Conservation (phyloP, 1,140 invertebrate species). For the Tetramorium alpestre region DNA sequence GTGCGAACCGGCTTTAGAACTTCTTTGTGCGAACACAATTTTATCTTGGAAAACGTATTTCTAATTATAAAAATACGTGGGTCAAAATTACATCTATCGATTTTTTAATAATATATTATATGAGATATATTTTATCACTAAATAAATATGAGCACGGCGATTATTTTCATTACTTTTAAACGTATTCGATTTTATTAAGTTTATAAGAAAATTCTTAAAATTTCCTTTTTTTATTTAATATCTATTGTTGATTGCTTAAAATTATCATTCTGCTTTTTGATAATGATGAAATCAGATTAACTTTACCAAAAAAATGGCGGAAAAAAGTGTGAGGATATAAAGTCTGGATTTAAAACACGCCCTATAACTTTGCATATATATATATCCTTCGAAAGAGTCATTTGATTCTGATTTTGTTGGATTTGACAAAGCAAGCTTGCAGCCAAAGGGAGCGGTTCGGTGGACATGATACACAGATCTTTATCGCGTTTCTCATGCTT, state of each 20-base stretch:
- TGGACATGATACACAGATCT: constrained; percentile 55
- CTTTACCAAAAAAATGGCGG: not conserved
- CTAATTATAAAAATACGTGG: not conserved
- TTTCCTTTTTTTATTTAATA: not conserved
- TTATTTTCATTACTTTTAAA: not conserved
- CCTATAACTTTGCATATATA: not conserved
- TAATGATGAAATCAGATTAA: not conserved
- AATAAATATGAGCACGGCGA: not conserved
- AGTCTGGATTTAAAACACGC: too few relatives aligned
- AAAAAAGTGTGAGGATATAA: not conserved
- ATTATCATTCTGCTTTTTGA: not conserved
- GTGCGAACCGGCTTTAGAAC: not conserved
- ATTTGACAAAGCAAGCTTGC: constrained; percentile 41
- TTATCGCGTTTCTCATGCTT: constrained; percentile 59
- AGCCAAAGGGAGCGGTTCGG: constrained; percentile 38
- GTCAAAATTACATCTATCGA: not conserved
- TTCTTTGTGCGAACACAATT: not conserved
- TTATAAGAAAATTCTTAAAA: not conserved
- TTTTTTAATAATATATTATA: not conserved
- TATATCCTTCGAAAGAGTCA: not conserved
- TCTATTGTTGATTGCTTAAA: not conserved
- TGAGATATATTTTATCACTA: not conserved
- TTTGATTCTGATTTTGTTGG: constrained; percentile 22
- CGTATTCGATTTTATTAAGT: too few relatives aligned
- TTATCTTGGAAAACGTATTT: not conserved